These are phyloP conservation scores for Plumapathes pennacea DNA, from an alignment of 92 coral and sea anemone genomes.

Conservation along the genomic window DNA sequence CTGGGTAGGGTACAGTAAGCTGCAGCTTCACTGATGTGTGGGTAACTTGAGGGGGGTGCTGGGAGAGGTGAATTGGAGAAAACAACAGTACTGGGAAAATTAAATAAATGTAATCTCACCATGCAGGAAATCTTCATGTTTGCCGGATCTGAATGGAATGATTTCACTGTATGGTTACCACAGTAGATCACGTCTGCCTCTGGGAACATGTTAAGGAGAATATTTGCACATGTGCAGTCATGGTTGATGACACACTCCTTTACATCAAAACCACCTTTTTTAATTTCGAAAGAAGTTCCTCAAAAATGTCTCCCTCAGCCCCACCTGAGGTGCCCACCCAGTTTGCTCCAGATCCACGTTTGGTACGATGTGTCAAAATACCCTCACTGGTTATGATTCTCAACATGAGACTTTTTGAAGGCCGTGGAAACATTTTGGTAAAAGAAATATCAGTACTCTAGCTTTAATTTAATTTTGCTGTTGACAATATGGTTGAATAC, in stretches of 20 bases:
- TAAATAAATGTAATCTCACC: too few relatives aligned
- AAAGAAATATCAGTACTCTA: too few relatives aligned
- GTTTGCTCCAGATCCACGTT: slow-evolving; percentile 23
- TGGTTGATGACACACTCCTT: slow-evolving; percentile 27
- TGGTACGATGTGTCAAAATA: slow-evolving; percentile 13
- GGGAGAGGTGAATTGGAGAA: too few relatives aligned
- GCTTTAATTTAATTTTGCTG: too few relatives aligned
- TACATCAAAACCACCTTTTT: slow-evolving; percentile 4
- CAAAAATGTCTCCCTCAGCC: slow-evolving; percentile 48
- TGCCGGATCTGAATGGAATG: slow-evolving; percentile 50
- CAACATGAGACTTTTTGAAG: too few relatives aligned
- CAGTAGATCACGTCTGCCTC: slow-evolving; percentile 41
- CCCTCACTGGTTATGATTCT: too few relatives aligned
- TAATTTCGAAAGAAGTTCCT: slow-evolving; percentile 17
- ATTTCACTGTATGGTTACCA: slow-evolving; percentile 47
- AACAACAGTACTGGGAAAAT: too few relatives aligned
- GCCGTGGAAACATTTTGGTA: too few relatives aligned
- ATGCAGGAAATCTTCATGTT: slow-evolving; percentile 39
- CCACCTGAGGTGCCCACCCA: slow-evolving; percentile 46
- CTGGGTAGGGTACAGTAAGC: too few relatives aligned
- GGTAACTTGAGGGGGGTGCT: too few relatives aligned
- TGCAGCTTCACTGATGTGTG: too few relatives aligned
- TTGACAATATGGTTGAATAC: too few relatives aligned
- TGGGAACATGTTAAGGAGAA: slow-evolving; percentile 26
- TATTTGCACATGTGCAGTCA: slow-evolving; percentile 33